A percentile compares a stretch with the other conserved stretches of the same genome.
Conservation (phyloP, 2,888 invertebrate species). For the Ophraella communa region DNA sequence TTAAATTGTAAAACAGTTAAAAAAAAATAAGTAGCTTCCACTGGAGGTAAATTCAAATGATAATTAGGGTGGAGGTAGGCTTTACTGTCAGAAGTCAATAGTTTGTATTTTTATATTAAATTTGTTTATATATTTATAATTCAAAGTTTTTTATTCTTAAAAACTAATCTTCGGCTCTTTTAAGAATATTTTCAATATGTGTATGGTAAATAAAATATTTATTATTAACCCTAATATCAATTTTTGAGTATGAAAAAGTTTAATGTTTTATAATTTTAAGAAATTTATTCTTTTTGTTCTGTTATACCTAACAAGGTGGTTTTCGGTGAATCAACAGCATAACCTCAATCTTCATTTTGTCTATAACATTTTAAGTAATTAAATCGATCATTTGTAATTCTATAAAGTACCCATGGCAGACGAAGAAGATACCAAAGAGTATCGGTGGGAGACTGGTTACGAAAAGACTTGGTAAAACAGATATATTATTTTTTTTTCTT, state of each 20-base stretch:
- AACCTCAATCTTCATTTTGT: background rate
- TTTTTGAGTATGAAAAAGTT: background rate
- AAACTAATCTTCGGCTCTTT: background rate
- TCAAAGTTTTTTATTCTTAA: background rate
- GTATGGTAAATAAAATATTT: too few species aligned
- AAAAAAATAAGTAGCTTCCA: background rate
- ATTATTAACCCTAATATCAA: too few species aligned
- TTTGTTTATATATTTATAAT: too few species aligned
- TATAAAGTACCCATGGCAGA: conserved; percentile 67
- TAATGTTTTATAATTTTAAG: background rate
- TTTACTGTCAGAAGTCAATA: background rate
- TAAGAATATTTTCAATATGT: too few species aligned
- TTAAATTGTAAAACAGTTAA: background rate
- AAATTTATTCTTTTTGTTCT: background rate
- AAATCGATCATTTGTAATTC: background rate
- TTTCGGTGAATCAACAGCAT: background rate
- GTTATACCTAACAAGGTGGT: too few species aligned
- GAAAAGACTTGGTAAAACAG: conserved; percentile 94
- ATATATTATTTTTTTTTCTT: background rate
- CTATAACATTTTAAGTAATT: background rate
- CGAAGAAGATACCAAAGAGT: conserved; percentile 86
- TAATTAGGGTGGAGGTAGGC: background rate
- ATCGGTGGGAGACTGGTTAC: conserved; percentile 94
- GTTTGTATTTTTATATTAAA: too few species aligned
- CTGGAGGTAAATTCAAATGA: conserved; percentile 5